Evolutionary conservation across 1,140 invertebrate genomes (phyloP).

Genomic region (Samia ricini): DNA sequence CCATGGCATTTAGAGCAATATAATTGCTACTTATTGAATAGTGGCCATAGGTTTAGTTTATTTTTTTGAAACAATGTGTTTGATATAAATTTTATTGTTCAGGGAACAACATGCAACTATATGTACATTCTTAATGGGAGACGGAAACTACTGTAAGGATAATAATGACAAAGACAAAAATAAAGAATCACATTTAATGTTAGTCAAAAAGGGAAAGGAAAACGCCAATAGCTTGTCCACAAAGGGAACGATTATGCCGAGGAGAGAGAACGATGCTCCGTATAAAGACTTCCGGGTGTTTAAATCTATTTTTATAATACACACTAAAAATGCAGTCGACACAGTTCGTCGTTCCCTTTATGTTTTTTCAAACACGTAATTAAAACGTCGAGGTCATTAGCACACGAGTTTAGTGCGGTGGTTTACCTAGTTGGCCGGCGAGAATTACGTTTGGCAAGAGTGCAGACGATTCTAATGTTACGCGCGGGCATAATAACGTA

Average conservation of each 20-base stretch:
- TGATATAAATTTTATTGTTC: too few species aligned
- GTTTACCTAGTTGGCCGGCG: neutral
- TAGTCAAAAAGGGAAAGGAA: neutral
- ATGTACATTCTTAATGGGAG: neutral
- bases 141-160: neutral
- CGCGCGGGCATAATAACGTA: neutral
- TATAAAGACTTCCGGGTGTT: neutral
- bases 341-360: constrained; percentile 3
- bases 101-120: too few species aligned
- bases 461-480: neutral
- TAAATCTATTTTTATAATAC: neutral
- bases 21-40: too few species aligned
- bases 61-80: too few species aligned
- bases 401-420: neutral
- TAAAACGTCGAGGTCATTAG: constrained; percentile 7
- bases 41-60: too few species aligned
- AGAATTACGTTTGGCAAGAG: neutral
- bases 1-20: too few species aligned
- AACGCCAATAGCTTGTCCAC: neutral
- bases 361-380: constrained; percentile 5
- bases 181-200: neutral
- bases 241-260: neutral
- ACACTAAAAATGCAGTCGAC: neutral
- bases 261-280: neutral
- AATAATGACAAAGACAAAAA: neutral